phyloP scores from a whole-genome alignment of 2,797 vertebrate genomes.

The Pelobates cultripes region DNA sequence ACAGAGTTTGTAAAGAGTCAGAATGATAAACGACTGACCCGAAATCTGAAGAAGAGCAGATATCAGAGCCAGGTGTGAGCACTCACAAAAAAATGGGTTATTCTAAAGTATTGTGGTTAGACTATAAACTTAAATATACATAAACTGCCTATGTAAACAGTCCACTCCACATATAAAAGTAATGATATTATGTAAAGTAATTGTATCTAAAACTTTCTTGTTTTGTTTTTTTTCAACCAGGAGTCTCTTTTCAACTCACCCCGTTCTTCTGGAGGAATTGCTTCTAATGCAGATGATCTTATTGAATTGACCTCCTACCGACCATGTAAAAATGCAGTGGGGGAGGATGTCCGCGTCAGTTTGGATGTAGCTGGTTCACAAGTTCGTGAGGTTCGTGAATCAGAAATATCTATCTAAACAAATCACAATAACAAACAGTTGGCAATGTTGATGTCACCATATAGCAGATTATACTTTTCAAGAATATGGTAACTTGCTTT shows the following conservation, averaged over 20 bases:
- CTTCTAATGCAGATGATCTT: slow-evolving; percentile 63
- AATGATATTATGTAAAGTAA: too few relatives aligned
- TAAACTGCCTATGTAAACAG: background rate
- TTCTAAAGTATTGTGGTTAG: background rate
- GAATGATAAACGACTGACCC: slow-evolving; percentile 62
- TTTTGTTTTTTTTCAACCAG: slow-evolving; percentile 47
- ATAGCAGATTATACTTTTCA: background rate
- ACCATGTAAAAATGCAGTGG: slow-evolving; percentile 18
- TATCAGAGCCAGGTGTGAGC: slow-evolving; percentile 67
- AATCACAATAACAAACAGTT: background rate
- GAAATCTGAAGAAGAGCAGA: slow-evolving; percentile 65
- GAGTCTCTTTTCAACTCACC: slow-evolving; percentile 65
- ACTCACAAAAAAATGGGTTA: background rate
- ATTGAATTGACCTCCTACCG: slow-evolving; percentile 77
- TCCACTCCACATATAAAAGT: too few relatives aligned
- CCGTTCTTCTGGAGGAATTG: slow-evolving; percentile 58
- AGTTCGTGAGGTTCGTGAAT: slow-evolving; percentile 14
- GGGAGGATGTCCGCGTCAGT: slow-evolving; percentile 19
- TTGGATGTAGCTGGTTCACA: slow-evolving; percentile 22
- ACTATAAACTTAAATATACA: background rate
- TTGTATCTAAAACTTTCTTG: background rate
- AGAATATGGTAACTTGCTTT: too few relatives aligned
- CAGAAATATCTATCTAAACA: background rate
- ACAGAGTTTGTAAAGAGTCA: slow-evolving; percentile 23
- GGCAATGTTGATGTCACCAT: background rate